Evolutionary conservation across 37 sponge, comb jelly and placozoan genomes (phyloP), one percentile per base, ranked within the genome.

Genomic region (Aplysina aerophoba): DNA sequence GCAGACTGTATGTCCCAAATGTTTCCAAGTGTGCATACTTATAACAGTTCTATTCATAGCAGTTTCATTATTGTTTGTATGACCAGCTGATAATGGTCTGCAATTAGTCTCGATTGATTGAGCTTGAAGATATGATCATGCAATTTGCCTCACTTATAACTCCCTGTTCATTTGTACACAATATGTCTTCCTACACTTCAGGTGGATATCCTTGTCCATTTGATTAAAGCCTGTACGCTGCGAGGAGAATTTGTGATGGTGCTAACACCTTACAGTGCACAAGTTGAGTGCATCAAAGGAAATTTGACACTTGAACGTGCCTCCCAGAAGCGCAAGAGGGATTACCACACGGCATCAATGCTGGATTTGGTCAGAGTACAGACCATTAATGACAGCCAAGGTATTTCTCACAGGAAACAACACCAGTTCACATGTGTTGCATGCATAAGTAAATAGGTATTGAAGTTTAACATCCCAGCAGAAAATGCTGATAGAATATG

Each of bases 341-440:
- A 39, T 0, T 5, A 34, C 0, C 62, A 20, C 67, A 81, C 37
- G 0, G 14, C 19, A 55, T 34, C n/a, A 28, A 55, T 24, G 55
- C 3, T 27, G 54, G 39, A 14, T 0, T 81, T 22, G 0, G 38
- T 91, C 17, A 87, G 38, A 27, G 89, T 92, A 13, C 55, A 37
- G 15, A 88, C 89, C 58, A 88, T 92, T 41, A 88, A 31, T 39
- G 89, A 92, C 20, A 92, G 92, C 60, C 92, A 92, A 85, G 92
- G 92, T 88, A 60, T 2, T 22, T 44, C 50, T 8, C 50, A 44
- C 8, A 8, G 6, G 8, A 11, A 44, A 3, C 3, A n/a, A n/a
- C n/a, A n/a, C n/a, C n/a, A n/a, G n/a, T n/a, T n/a, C n/a, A n/a
- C n/a, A n/a, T n/a, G n/a, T n/a, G n/a, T n/a, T n/a, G n/a, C n/a